These are phyloP conservation scores for Agrilus biguttatus DNA, from an alignment of 2,888 invertebrate species.

Conservation along the genomic window DNA sequence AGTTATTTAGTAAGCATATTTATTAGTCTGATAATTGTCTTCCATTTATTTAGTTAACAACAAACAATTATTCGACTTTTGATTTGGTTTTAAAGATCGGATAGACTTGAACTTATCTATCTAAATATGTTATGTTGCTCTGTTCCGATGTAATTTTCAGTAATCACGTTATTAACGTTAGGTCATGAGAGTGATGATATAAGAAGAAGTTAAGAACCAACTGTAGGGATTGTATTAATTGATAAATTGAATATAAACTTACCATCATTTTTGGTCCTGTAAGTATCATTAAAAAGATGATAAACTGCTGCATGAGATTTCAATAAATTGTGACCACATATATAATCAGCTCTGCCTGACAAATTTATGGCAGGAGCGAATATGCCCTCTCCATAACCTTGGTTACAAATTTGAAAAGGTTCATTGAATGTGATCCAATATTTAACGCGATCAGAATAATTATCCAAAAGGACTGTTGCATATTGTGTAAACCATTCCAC, in stretches of 20 bases:
- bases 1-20: no score
- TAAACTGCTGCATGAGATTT: slow-evolving; percentile 33
- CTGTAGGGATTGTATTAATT: no score
- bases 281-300: slow-evolving; percentile 20
- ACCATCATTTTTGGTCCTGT: slow-evolving; percentile 8
- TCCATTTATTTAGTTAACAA: no score
- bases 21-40: no score
- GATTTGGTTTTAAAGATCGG: background rate
- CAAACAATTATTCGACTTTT: background rate
- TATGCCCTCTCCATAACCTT: slow-evolving; percentile 16
- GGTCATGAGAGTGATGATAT: no score
- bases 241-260: no score
- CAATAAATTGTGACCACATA: slow-evolving; percentile 35
- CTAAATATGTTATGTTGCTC: background rate
- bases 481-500: slow-evolving; percentile 38
- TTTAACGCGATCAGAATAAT: slow-evolving; percentile 19
- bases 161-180: no score
- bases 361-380: slow-evolving; percentile 33
- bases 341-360: slow-evolving; percentile 40
- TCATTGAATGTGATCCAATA: slow-evolving; percentile 38
- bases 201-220: no score
- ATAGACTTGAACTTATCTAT: background rate
- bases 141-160: no score
- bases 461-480: slow-evolving; percentile 28
- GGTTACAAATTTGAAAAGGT: slow-evolving; percentile 19